Evolutionary conservation across 2,113 vertebrate species (phyloP).

Genomic region (Cheirogaleus medius): DNA sequence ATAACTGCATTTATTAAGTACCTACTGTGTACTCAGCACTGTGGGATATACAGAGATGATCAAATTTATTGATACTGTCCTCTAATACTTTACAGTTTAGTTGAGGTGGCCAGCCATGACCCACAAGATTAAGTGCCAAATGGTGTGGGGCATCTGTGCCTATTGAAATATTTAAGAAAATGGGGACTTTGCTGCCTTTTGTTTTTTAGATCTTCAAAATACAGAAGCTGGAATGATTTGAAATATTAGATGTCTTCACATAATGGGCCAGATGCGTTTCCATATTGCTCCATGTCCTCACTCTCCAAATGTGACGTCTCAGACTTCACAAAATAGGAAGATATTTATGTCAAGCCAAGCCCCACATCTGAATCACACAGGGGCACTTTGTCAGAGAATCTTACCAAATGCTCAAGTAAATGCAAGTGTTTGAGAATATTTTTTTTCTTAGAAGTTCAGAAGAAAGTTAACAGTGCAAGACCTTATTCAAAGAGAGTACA

Average conservation of each 20-base stretch:
- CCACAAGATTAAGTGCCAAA: background rate
- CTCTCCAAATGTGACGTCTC: slow-evolving; percentile 22
- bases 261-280: slow-evolving; percentile 17
- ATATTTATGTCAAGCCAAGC: slow-evolving; percentile 50
- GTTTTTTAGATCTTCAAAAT: background rate
- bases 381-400: slow-evolving; percentile 47
- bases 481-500: background rate
- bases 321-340: slow-evolving; percentile 29
- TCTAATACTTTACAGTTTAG: background rate
- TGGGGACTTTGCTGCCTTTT: background rate
- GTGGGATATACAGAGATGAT: background rate
- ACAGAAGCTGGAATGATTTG: background rate
- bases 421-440: background rate
- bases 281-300: background rate
- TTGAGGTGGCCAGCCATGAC: background rate
- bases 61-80: background rate
- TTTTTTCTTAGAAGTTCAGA: background rate
- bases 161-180: background rate
- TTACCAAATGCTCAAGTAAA: background rate
- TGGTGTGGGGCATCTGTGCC: background rate
- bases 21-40: background rate
- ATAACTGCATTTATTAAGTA: background rate
- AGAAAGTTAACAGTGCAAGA: background rate
- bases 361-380: slow-evolving; percentile 48
- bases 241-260: slow-evolving; percentile 20